Evolutionary conservation across 2,888 invertebrate species (phyloP).

Genomic region (Chymomyza amoena): DNA sequence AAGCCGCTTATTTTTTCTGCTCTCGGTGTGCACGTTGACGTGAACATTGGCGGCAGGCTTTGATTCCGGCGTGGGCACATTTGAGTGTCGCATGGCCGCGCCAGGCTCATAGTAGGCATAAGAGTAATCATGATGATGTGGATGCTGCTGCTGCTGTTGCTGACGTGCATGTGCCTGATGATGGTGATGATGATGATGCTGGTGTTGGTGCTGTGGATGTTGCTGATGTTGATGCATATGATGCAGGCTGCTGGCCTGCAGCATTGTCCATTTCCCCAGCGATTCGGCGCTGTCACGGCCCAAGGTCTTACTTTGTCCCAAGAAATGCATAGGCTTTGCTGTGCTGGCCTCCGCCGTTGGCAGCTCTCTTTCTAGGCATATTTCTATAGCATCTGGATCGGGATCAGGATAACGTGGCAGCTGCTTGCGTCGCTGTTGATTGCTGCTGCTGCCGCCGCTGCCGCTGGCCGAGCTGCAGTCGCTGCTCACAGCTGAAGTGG

Average conservation of each 20-base stretch:
- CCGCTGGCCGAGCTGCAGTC: background rate
- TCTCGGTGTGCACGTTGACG: slow-evolving; percentile 72
- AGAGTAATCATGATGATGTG: slow-evolving; percentile 83
- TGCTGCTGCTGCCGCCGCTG: slow-evolving; percentile 22
- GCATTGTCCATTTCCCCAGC: slow-evolving; percentile 43
- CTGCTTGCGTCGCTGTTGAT: slow-evolving; percentile 61
- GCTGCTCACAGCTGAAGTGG: slow-evolving; percentile 41
- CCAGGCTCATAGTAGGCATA: slow-evolving; percentile 90
- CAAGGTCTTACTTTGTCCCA: slow-evolving; percentile 51
- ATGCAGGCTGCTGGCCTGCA: slow-evolving; percentile 54
- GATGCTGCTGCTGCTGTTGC: slow-evolving; percentile 36
- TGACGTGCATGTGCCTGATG: slow-evolving; percentile 17
- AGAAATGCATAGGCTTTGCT: slow-evolving; percentile 40
- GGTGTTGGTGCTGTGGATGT: slow-evolving; percentile 19
- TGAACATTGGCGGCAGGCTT: background rate
- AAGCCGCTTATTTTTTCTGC: slow-evolving; percentile 76
- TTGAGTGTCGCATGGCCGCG: slow-evolving; percentile 82
- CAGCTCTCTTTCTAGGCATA: slow-evolving; percentile 75
- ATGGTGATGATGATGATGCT: slow-evolving; percentile 33
- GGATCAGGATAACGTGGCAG: slow-evolving; percentile 72
- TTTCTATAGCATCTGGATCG: slow-evolving; percentile 78
- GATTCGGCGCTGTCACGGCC: slow-evolving; percentile 38
- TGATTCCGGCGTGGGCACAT: slow-evolving; percentile 82
- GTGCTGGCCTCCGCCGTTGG: background rate
- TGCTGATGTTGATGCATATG: slow-evolving; percentile 42